Evolutionary conservation across 2,113 vertebrate genomes (phyloP), one percentile per base, ranked within the genome.

Genomic region (Tupaia tana): DNA sequence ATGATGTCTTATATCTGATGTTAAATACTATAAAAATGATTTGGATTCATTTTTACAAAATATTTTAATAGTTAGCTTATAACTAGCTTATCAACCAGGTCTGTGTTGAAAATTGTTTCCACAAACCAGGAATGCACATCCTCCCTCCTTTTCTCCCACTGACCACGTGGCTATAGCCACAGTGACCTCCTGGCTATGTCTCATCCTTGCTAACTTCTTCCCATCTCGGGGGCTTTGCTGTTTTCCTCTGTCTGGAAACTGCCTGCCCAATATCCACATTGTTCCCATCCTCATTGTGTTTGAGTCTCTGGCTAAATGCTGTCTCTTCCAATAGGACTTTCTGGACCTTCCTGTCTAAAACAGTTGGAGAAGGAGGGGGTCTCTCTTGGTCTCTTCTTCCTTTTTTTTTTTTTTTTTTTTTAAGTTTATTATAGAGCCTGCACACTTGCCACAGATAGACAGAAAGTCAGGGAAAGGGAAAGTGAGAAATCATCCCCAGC

Each of bases 11-110:
- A 34, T n/a, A 10, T 83, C 9, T 79, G 75, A 16, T 79, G 27
- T 96, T 61, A 95, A 80, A 95, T 93, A 83, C 71, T 77, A 0
- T 88, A 90, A 61, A 94, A 94, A 69, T 80, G 69, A 85, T 83
- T 93, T 58, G 29, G 12, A 66, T 79, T 89, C 43, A 31, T 74
- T 97, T 93, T 94, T 86, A 83, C 14, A 79, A 90, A 88, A 59
- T 95, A 66, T 78, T 90, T 83, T 91, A 83, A 61, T 80, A 31
- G 58, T 89, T 67, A 25, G 13, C 67, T 95, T 96, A 61, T 93
- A 71, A 43, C 43, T 43, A 43, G 43, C 43, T 43, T 43, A 43
- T 43, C 83, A 66, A 79, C 43, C 61, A 89, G 27, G 16, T 61
- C 79, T 74, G 0, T 83, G 66, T 59, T 90, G 75, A 71, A 89